Percentiles rank a stretch among this genome's conserved stretches.
Evolutionary conservation across 2,888 invertebrate genomes (phyloP).

Genomic region (Carterocephalus palaemon): DNA sequence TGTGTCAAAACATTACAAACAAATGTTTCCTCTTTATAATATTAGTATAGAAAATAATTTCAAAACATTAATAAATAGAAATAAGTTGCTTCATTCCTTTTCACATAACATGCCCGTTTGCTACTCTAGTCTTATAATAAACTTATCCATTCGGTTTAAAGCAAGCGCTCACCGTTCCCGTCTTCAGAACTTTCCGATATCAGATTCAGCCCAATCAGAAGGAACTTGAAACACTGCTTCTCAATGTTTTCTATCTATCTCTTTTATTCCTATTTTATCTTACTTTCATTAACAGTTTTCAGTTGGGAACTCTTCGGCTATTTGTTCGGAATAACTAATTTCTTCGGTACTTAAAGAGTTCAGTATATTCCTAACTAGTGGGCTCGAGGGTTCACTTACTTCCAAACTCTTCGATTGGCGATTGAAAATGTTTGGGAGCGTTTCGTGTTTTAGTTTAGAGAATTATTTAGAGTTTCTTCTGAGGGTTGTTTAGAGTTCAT

Average conservation of each 20-base stretch:
- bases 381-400: constrained; percentile 12
- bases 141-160: too few relatives aligned
- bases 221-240: constrained; percentile 1
- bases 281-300: constrained; percentile 20
- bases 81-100: too few relatives aligned
- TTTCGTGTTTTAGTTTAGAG: constrained; percentile 5
- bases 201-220: constrained; percentile 3
- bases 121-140: too few relatives aligned
- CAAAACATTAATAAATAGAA: too few relatives aligned
- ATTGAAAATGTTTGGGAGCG: constrained; percentile 2
- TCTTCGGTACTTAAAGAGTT: constrained; percentile 10
- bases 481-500: too few relatives aligned
- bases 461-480: constrained; percentile 5
- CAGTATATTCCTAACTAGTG: constrained; percentile 6
- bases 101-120: too few relatives aligned
- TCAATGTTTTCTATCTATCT: constrained; percentile 9
- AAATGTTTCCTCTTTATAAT: too few relatives aligned
- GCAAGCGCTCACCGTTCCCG: too few relatives aligned
- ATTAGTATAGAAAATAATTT: too few relatives aligned
- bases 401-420: neutral
- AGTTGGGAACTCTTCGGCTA: constrained; percentile 5
- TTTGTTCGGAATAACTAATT: constrained; percentile 21
- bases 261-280: neutral
- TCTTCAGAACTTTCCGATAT: constrained; percentile 9
- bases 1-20: too few relatives aligned